These are phyloP conservation scores for Rhea pennata DNA, from an alignment of 2,113 vertebrate species.

Conservation along the genomic window DNA sequence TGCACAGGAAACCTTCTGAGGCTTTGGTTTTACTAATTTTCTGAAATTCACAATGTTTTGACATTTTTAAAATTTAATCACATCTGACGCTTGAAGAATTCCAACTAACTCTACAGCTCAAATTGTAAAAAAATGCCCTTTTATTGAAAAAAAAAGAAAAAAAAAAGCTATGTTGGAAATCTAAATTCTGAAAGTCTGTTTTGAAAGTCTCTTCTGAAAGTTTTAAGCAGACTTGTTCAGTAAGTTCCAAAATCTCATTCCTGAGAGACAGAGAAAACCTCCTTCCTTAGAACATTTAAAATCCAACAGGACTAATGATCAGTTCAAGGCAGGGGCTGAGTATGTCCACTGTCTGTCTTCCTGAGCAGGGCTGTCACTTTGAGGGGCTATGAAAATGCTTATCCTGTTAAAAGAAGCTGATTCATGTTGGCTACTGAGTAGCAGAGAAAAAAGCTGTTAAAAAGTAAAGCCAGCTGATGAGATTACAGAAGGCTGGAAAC, in stretches of 20 bases:
- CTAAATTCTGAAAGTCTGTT: neutral
- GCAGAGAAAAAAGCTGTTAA: neutral
- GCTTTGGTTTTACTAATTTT: neutral
- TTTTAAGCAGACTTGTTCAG: neutral
- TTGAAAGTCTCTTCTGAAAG: too few species aligned
- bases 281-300: neutral
- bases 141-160: neutral
- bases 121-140: neutral
- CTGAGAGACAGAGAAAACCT: neutral
- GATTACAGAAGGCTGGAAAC: neutral
- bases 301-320: neutral
- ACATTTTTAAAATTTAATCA: neutral
- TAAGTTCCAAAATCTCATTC: neutral
- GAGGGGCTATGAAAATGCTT: neutral
- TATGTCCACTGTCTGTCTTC: neutral
- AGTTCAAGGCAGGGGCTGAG: neutral
- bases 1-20: neutral
- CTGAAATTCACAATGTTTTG: neutral
- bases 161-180: neutral
- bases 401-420: neutral
- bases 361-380: neutral
- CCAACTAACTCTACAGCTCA: neutral
- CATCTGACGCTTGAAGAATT: neutral
- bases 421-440: neutral
- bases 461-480: neutral